Conservation (phyloP, 1,140 invertebrate species). For the Ridgeia piscesae region DNA sequence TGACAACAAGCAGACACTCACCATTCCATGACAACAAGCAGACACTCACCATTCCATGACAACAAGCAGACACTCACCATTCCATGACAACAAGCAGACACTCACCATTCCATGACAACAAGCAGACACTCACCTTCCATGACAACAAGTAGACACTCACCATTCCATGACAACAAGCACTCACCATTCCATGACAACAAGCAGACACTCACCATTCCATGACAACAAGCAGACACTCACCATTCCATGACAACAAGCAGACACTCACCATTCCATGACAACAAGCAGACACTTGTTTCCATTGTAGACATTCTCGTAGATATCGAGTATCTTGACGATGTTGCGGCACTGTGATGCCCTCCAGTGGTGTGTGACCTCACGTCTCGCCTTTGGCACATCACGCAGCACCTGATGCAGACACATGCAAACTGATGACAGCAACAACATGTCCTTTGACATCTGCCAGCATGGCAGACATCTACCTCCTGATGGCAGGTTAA, state of each 20-base stretch:
- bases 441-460: no score
- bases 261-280: conserved; percentile 91
- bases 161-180: background rate
- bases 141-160: conserved; percentile 90
- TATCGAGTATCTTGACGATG: conserved; percentile 91
- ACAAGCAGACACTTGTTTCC: conserved; percentile 89
- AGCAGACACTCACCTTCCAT: conserved; percentile 83
- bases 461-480: no score
- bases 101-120: no score
- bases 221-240: background rate
- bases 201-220: conserved; percentile 79
- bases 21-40: background rate
- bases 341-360: conserved; percentile 80
- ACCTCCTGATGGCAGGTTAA: no score
- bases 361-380: conserved; percentile 96
- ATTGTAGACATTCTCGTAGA: conserved; percentile 93
- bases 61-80: conserved; percentile 90
- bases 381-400: conserved; percentile 85
- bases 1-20: conserved; percentile 90
- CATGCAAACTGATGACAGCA: no score
- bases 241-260: background rate
- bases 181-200: background rate
- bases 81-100: background rate
- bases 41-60: conserved; percentile 91
- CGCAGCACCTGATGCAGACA: conserved; percentile 75